Conservation (phyloP, 2,888 invertebrate species). For the Helleia helle region DNA sequence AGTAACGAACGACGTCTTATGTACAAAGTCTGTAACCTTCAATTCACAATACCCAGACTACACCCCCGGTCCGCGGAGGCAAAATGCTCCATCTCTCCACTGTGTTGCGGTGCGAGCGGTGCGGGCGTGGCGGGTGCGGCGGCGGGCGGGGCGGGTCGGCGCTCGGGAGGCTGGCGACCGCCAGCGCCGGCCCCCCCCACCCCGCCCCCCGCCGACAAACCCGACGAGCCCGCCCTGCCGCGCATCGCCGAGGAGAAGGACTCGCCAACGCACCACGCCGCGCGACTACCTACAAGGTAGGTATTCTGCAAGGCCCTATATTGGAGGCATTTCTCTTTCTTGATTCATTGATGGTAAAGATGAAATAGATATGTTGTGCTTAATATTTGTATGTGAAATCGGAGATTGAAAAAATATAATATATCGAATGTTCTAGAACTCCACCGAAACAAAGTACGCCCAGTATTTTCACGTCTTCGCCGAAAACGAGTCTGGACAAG, state of each 20-base stretch:
- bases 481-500: slow-evolving; percentile 47
- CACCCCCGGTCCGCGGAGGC: slow-evolving; percentile 92
- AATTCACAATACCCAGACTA: no score
- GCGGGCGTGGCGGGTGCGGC: slow-evolving; percentile 44
- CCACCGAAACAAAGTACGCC: slow-evolving; percentile 54
- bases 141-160: slow-evolving; percentile 38
- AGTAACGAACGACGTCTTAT: no score
- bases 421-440: slow-evolving; percentile 31
- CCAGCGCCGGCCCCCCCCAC: slow-evolving; percentile 47
- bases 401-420: no score
- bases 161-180: slow-evolving; percentile 36
- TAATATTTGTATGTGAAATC: no score
- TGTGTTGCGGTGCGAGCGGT: slow-evolving; percentile 76
- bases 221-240: slow-evolving; percentile 75
- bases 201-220: slow-evolving; percentile 48
- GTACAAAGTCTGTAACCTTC: no score
- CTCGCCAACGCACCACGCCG: slow-evolving; percentile 78
- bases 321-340: background rate
- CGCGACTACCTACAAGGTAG: slow-evolving; percentile 42
- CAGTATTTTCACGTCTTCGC: slow-evolving; percentile 62
- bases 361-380: no score
- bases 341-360: no score
- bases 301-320: background rate
- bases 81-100: slow-evolving; percentile 88
- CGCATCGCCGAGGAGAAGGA: slow-evolving; percentile 92